A percentile compares a stretch with the other conserved stretches of the same genome.
Conservation (phyloP, 2,888 invertebrate genomes). For the Calameuta filiformis region DNA sequence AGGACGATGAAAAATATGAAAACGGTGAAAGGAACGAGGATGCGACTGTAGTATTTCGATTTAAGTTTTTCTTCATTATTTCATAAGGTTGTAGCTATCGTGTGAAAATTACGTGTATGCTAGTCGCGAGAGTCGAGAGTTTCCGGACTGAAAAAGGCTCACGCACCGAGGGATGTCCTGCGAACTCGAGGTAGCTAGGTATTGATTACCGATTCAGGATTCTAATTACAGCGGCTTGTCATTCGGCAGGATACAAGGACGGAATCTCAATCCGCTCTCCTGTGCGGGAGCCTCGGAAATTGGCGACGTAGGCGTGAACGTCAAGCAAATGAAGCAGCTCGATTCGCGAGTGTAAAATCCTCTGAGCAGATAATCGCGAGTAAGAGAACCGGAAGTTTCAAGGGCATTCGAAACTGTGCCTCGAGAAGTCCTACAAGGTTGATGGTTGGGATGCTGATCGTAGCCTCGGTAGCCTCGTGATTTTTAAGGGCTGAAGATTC, state of each 20-base stretch:
- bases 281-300: background rate
- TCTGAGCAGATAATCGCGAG: background rate
- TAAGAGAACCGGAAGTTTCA: background rate
- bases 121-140: background rate
- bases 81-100: background rate
- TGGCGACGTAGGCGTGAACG: background rate
- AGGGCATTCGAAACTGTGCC: background rate
- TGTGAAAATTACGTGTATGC: no score
- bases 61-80: background rate
- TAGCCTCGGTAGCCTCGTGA: background rate
- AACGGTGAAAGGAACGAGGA: background rate
- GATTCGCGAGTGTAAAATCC: background rate
- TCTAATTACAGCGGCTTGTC: constrained; percentile 14
- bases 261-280: constrained; percentile 8
- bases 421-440: background rate
- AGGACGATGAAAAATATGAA: background rate
- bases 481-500: background rate
- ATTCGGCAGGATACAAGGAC: constrained; percentile 11
- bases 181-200: constrained; percentile 2
- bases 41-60: background rate
- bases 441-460: background rate
- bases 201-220: constrained; percentile 13
- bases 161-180: constrained; percentile 1
- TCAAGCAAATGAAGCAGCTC: background rate
- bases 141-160: background rate